Percentiles rank a stretch among this genome's conserved stretches.
phyloP scores from a whole-genome alignment of 2,797 vertebrate species.

The Taenioides sp. region DNA sequence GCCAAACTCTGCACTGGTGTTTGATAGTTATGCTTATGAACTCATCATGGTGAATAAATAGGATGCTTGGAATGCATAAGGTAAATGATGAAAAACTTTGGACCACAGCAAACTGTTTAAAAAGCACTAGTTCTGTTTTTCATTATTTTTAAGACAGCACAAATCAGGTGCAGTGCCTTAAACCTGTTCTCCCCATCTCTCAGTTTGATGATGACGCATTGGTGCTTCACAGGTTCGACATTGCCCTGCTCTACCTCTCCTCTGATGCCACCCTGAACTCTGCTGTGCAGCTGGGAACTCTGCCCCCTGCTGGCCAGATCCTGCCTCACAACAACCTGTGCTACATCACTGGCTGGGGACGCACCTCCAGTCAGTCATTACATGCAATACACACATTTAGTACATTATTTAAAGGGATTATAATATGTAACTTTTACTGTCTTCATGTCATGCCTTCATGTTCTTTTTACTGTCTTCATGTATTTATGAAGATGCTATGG shows the following conservation, averaged over 20 bases:
- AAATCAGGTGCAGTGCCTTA: no score
- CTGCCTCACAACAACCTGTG: slow-evolving; percentile 81
- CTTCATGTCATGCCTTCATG: neutral
- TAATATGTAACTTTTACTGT: no score
- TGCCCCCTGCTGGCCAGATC: slow-evolving; percentile 71
- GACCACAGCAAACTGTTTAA: no score
- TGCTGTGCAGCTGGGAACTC: slow-evolving; percentile 75
- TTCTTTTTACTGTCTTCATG: no score
- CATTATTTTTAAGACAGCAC: no score
- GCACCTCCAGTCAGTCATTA: slow-evolving; percentile 78
- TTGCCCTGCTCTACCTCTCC: slow-evolving; percentile 80
- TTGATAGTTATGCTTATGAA: no score
- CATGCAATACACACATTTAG: neutral
- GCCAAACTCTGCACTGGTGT: no score
- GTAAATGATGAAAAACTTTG: no score
- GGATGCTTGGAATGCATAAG: no score
- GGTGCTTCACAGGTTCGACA: slow-evolving; percentile 64
- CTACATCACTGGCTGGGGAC: slow-evolving; percentile 87
- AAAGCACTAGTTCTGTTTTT: no score
- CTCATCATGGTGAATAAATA: no score
- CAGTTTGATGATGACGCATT: neutral
- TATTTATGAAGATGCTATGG: no score
- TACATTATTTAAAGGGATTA: neutral
- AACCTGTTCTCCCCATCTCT: neutral
- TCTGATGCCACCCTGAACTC: slow-evolving; percentile 69